Percentiles rank a stretch among this genome's conserved stretches.
Conservation (phyloP, 2,797 vertebrate genomes). For the Linurgus olivaceus region DNA sequence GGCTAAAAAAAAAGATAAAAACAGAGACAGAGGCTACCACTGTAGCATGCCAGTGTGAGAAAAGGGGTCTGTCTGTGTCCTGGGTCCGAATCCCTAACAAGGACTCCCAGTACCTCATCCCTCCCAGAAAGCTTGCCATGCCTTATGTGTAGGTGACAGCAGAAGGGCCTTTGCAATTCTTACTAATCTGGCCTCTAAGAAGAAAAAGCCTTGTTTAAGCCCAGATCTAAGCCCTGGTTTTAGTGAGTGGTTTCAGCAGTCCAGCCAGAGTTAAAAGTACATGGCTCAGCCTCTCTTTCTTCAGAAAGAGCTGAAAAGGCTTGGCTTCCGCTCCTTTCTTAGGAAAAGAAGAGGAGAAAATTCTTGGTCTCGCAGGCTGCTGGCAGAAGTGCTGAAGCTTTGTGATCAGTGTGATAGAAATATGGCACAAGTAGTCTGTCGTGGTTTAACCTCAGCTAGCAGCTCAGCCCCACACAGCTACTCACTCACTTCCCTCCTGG, state of each 20-base stretch:
- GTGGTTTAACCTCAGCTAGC: not conserved
- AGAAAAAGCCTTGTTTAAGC: not conserved
- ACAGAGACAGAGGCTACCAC: not conserved
- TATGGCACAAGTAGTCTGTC: not conserved
- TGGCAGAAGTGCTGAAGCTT: not conserved
- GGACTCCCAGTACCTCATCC: not conserved
- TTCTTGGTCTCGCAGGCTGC: not conserved
- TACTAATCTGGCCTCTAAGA: not conserved
- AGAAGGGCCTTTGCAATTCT: not conserved
- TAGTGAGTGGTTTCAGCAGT: not conserved
- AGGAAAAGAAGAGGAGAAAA: not conserved
- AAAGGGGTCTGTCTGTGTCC: not conserved
- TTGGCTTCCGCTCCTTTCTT: slow-evolving; percentile 20
- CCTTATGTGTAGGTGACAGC: not conserved
- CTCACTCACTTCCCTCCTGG: not conserved
- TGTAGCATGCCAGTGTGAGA: not conserved
- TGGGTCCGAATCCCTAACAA: not conserved
- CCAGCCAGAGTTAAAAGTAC: not conserved
- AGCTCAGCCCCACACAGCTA: not conserved
- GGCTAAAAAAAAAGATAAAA: not conserved
- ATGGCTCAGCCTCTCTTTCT: not conserved
- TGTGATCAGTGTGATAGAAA: not conserved
- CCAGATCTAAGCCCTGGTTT: not conserved
- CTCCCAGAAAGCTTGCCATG: not conserved
- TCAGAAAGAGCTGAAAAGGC: slow-evolving; percentile 3